Percentiles rank a stretch among this genome's conserved stretches.
Evolutionary conservation across 2,888 invertebrate species (phyloP).

Genomic region (Serripes groenlandicus): DNA sequence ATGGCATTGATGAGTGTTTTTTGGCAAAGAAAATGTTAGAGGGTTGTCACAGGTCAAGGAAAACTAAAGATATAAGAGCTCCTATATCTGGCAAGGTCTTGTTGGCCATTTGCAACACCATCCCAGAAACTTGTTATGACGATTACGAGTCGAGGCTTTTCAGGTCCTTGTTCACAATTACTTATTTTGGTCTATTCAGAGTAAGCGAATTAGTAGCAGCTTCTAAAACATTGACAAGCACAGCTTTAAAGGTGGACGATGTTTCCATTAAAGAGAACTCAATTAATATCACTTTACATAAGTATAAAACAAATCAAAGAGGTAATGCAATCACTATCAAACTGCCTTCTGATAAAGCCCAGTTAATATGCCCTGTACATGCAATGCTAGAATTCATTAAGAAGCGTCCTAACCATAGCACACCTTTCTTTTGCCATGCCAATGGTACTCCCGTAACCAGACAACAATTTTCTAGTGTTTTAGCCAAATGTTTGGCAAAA

Average conservation of each 20-base stretch:
- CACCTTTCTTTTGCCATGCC: neutral
- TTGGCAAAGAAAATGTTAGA: neutral
- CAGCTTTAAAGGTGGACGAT: neutral
- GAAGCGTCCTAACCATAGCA: neutral
- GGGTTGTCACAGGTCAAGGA: neutral
- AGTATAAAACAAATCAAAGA: neutral
- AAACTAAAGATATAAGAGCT: neutral
- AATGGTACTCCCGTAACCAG: conserved; percentile 11
- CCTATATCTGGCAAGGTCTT: neutral
- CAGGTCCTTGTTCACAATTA: neutral
- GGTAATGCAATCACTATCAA: neutral
- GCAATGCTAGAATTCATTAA: neutral
- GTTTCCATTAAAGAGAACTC: neutral
- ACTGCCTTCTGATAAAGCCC: neutral
- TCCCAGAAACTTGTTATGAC: conserved; percentile 9
- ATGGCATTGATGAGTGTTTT: neutral
- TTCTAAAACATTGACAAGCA: neutral
- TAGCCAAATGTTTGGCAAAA: neutral
- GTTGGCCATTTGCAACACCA: neutral
- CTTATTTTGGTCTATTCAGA: neutral
- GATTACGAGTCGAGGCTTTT: neutral
- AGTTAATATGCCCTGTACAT: neutral
- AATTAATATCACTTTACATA: neutral
- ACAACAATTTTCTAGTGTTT: conserved; percentile 15
- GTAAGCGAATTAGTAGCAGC: neutral